A percentile compares a stretch with the other conserved stretches of the same genome.
phyloP scores from a whole-genome alignment of 2,888 invertebrate genomes.

The Sisyra terminalis region DNA sequence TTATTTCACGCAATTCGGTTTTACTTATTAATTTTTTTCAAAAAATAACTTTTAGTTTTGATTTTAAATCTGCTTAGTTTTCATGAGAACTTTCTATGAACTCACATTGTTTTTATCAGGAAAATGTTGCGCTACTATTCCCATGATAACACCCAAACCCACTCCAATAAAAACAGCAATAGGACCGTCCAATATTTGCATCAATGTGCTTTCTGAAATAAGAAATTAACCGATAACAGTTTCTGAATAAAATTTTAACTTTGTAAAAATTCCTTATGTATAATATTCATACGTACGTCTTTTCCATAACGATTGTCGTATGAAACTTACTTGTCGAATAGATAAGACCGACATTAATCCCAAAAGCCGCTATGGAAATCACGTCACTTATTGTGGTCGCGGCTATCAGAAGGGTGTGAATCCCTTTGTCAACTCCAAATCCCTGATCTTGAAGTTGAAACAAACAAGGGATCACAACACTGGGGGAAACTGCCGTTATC shows the following conservation, averaged over 20 bases:
- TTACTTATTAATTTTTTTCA: too few species aligned
- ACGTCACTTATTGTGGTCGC: conserved; percentile 61
- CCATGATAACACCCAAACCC: conserved; percentile 39
- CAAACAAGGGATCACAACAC: conserved; percentile 55
- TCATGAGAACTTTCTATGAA: conserved; percentile 8
- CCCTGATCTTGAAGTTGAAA: conserved; percentile 41
- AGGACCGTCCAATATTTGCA: conserved; percentile 36
- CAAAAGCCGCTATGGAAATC: conserved; percentile 55
- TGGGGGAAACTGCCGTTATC: conserved; percentile 53
- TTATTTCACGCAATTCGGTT: too few species aligned
- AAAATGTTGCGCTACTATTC: conserved; percentile 39
- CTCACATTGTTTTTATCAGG: conserved; percentile 34
- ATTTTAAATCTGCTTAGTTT: too few species aligned
- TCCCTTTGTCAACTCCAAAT: conserved; percentile 52
- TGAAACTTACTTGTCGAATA: conserved; percentile 38
- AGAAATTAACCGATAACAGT: conserved; percentile 1
- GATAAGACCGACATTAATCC: conserved; percentile 44
- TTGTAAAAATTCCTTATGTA: too few species aligned
- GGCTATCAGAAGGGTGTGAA: conserved; percentile 56
- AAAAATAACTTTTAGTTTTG: too few species aligned
- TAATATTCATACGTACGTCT: too few species aligned
- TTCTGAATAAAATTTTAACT: too few species aligned
- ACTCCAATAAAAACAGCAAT: conserved; percentile 43
- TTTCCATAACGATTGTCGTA: too few species aligned
- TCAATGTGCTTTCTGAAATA: conserved; percentile 26